These are phyloP conservation scores for Mionectes macconnelli DNA, from an alignment of 2,113 vertebrate species.

Conservation along the genomic window DNA sequence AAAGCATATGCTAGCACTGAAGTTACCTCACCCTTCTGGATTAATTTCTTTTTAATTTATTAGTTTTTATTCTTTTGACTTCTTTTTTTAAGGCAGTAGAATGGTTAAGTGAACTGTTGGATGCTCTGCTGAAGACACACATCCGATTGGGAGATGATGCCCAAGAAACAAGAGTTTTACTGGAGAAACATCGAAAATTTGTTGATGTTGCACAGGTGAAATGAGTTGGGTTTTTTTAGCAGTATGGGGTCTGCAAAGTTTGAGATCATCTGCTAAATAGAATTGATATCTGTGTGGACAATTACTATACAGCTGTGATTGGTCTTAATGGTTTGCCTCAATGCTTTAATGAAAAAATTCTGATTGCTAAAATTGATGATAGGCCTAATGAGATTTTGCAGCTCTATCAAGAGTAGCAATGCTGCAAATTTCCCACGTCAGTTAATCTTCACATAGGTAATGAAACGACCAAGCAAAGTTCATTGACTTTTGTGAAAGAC, in stretches of 20 bases:
- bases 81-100: constrained; percentile 85
- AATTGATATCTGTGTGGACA: neutral
- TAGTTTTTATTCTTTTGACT: neutral
- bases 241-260: neutral
- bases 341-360: neutral
- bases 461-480: neutral
- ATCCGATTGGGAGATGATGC: constrained; percentile 89
- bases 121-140: constrained; percentile 95
- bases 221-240: constrained; percentile 10
- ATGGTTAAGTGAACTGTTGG: constrained; percentile 93
- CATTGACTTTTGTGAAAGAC: neutral
- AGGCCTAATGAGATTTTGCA: neutral
- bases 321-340: neutral
- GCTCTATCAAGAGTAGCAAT: neutral
- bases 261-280: neutral
- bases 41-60: neutral
- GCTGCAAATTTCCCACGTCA: neutral
- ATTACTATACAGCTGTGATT: neutral
- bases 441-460: neutral
- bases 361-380: neutral
- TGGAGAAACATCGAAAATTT: constrained; percentile 98
- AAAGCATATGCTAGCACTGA: neutral
- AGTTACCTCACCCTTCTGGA: neutral
- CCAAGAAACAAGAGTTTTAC: constrained; percentile 91
- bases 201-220: constrained; percentile 97